Conservation (phyloP, 2,888 invertebrate species). For the Euzophera pinguis region DNA sequence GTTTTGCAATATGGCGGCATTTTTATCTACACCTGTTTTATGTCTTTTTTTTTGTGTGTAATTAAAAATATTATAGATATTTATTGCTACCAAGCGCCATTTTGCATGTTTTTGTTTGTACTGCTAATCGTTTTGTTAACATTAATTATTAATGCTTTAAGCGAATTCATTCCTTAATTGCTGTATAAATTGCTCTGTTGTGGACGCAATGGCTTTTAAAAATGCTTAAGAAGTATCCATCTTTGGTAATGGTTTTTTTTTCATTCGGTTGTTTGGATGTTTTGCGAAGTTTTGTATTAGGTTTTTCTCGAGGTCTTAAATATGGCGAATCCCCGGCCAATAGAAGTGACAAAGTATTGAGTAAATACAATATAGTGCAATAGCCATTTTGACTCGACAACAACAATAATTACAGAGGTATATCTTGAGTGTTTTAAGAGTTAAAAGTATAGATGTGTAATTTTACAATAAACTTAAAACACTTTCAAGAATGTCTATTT, state of each 20-base stretch:
- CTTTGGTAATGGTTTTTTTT: constrained; percentile 1
- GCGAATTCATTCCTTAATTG: constrained; percentile 68
- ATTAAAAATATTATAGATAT: constrained; percentile 79
- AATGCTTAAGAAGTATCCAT: constrained; percentile 10
- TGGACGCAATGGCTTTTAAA: constrained; percentile 10
- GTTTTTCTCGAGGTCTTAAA: no score
- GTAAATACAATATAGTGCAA: no score
- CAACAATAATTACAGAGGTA: no score
- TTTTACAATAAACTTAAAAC: no score
- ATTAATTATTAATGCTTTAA: constrained; percentile 78
- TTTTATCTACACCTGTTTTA: constrained; percentile 69
- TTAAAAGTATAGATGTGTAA: no score
- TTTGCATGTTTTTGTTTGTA: constrained; percentile 68
- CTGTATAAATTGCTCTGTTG: constrained; percentile 54
- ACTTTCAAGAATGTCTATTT: no score
- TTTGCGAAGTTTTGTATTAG: no score
- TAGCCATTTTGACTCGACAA: no score
- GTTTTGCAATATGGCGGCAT: constrained; percentile 67
- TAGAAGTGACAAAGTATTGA: no score
- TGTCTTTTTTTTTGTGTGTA: constrained; percentile 67
- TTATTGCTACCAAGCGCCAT: constrained; percentile 69
- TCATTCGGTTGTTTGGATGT: constrained; percentile 41
- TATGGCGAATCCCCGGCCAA: no score
- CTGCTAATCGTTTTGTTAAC: constrained; percentile 77
- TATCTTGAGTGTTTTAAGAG: no score